Evolutionary conservation across 2,113 vertebrate species (phyloP), one percentile per base, ranked within the genome.

Genomic region (Atlantisia rogersi): DNA sequence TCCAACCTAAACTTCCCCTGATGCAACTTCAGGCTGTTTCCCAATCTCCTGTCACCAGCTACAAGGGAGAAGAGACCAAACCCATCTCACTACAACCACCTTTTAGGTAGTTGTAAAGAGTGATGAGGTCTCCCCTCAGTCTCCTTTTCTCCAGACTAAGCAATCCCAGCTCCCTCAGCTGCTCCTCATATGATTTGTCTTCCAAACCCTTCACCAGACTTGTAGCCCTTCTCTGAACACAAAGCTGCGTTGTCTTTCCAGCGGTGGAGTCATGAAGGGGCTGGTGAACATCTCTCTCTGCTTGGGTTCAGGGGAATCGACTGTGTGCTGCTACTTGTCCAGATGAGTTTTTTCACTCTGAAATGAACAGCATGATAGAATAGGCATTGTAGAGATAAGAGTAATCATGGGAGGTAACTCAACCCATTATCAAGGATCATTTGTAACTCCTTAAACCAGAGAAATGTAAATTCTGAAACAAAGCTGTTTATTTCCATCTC

Each of bases 331-430:
- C 60, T 86, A 68, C 64, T 96, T 69, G 93, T 68, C 80, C 50
- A 76, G 39, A 48, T 29, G 59, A 59, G 44, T 62, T 83, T 95
- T 94, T 91, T 89, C 65, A 76, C 69, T 80, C 53, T 88, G 82
- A 88, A 95, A 78, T 71, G 76, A 88, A 17, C 46, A 58, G 63
- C 92, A 46, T 86, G 94, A 71, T 44, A 56, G 65, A 95, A 91
- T 88, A 93, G 39, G 94, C 83, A 29, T 12, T 28, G 53, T 50
- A 50, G 62, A 95, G 95, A 94, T 95, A 96, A 91, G 50, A 22
- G 12, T 89, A 53, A 92, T 28, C 67, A 88, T 19, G 59, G 58
- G 81, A 94, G 92, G 69, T 68, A 95, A 68, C 42, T 70, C 77
- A 92, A 32, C 62, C 69, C 39, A 76, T 89, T 69, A 82, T 46